Conservation (phyloP, 2,888 invertebrate species). For the Drosophila atripex region DNA sequence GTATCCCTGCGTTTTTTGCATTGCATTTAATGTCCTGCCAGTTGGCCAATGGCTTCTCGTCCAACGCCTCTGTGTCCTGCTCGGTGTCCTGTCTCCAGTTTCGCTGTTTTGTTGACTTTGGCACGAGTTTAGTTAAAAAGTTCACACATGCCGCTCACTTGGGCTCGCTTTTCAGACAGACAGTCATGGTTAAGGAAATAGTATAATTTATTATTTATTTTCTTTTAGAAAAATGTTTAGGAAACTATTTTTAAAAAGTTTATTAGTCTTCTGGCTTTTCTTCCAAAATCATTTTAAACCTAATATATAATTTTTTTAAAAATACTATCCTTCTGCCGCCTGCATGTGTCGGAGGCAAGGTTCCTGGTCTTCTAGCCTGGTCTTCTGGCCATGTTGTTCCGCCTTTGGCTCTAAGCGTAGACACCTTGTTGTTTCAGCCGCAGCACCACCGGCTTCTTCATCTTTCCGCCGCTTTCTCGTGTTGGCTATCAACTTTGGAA, state of each 20-base stretch:
- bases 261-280: background rate
- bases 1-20: constrained; percentile 49
- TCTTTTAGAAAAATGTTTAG: background rate
- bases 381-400: constrained; percentile 66
- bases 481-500: constrained; percentile 72
- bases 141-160: constrained; percentile 71
- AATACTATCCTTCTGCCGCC: constrained; percentile 1
- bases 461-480: constrained; percentile 28
- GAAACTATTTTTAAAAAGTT: too few relatives aligned
- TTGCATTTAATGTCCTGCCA: constrained; percentile 74
- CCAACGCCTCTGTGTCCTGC: background rate
- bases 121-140: constrained; percentile 77
- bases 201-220: background rate
- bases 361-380: constrained; percentile 27
- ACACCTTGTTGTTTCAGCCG: constrained; percentile 50
- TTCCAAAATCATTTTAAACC: background rate
- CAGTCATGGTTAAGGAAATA: constrained; percentile 27
- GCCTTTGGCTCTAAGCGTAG: constrained; percentile 64
- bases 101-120: constrained; percentile 77
- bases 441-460: constrained; percentile 19
- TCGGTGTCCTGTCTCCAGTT: constrained; percentile 54
- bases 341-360: constrained; percentile 6
- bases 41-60: constrained; percentile 49
- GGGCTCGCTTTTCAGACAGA: constrained; percentile 41
- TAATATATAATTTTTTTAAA: background rate